Base-by-base conservation (phyloP, 2,113 vertebrate genomes). In the Saguinus imperator region DNA sequence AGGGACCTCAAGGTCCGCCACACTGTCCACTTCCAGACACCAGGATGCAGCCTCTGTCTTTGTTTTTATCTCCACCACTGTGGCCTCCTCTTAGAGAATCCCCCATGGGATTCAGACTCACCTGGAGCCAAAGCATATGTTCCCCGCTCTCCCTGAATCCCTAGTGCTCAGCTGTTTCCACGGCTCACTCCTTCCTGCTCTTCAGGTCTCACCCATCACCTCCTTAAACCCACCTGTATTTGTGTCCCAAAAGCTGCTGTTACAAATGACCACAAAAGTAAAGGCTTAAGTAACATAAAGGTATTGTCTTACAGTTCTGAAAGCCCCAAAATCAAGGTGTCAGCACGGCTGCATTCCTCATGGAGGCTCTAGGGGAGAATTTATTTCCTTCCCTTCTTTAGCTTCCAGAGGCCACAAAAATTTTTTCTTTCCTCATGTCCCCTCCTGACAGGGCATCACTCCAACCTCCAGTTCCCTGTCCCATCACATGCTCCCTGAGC, bases 1-100 rank as follows among this genome's bases (percentile, higher is more conserved):
- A 11, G 50, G 20, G 50, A 18, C 52, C 75, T 88, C 68, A 75
- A 58, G 50, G 17, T 57, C 70, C 9, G 10, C 32, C 8, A 6
- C 0, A 5, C 6, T 37, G 11, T 4, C 20, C 0, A 4, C 25
- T 29, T 40, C n/a, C 55, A 43, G 37, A 29, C 37, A 25, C 55
- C 25, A 3, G 21, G 8, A 43, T 4, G n/a, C 2, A 6, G 11
- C 12, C 52, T 50, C 50, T 29, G 13, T 37, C 25, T 55, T 40
- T 40, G 50, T 6, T 1, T 23, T 25, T 55, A 27, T 52, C 21
- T 37, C 52, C 6, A 37, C n/a, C 80, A 27, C 7, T 25, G 52
- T 3, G 35, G 14, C 43, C 43, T 17, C 52, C 80, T 40, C 23
- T 37, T 40, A 82, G 52, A 29, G 23, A 40, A 37, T 80, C n/a